These are phyloP conservation scores for Eremophila alpestris DNA, from an alignment of 2,797 vertebrate genomes.

Conservation along the genomic window DNA sequence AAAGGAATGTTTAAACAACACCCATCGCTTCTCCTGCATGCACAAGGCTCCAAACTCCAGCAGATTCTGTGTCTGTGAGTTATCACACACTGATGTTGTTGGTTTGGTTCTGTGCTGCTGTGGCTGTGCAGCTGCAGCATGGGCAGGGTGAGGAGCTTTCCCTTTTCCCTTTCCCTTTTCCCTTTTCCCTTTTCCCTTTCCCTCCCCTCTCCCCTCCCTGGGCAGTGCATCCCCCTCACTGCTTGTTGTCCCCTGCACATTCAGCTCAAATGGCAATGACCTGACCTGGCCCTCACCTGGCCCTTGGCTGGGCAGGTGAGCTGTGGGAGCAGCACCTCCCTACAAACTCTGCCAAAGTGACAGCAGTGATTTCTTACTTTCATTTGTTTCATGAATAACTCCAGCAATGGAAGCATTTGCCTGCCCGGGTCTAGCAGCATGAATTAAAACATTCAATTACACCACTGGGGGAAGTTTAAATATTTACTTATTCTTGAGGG, in stretches of 20 bases:
- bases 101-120: neutral
- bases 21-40: neutral
- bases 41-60: neutral
- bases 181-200: neutral
- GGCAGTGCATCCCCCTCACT: neutral
- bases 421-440: neutral
- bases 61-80: conserved; percentile 35
- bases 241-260: accelerated
- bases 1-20: conserved; percentile 26
- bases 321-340: neutral
- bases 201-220: no score
- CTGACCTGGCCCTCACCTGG: accelerated
- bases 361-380: neutral
- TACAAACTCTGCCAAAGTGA: neutral
- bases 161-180: neutral
- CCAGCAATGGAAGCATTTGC: neutral
- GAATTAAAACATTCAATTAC: conserved; percentile 52
- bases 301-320: neutral
- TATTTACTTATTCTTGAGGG: conserved; percentile 55
- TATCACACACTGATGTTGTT: neutral
- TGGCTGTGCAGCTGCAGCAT: neutral
- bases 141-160: neutral
- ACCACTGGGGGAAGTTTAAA: conserved; percentile 23
- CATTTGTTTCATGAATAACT: conserved; percentile 19
- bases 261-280: accelerated